These are phyloP conservation scores for Vicugna pacos DNA, from an alignment of 2,113 vertebrate genomes.

Conservation along the genomic window DNA sequence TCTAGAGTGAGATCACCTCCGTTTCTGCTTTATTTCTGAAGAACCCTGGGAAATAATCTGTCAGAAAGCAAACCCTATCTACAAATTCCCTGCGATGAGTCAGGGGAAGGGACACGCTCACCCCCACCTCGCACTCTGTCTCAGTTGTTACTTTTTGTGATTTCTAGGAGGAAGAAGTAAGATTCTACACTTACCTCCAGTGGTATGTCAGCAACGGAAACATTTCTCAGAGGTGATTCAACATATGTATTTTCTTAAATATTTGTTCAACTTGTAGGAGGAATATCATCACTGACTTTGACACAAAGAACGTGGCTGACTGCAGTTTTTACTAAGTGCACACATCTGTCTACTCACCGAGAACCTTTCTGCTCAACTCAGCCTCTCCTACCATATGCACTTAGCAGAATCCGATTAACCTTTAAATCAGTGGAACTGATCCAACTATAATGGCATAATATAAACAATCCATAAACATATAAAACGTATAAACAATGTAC, in stretches of 20 bases:
- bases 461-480: background rate
- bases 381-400: background rate
- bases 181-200: background rate
- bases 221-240: background rate
- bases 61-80: background rate
- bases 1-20: background rate
- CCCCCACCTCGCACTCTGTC: accelerated
- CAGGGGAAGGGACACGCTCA: background rate
- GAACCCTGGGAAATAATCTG: background rate
- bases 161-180: background rate
- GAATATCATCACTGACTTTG: background rate
- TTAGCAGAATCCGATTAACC: background rate
- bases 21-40: background rate
- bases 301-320: background rate
- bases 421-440: background rate
- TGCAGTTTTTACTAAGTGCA: background rate
- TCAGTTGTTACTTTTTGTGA: background rate
- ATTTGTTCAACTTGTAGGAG: background rate
- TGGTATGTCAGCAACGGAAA: background rate
- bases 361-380: background rate
- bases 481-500: background rate
- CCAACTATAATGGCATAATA: background rate
- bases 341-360: background rate
- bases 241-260: background rate
- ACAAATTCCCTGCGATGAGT: too few relatives aligned